Base-by-base conservation (phyloP, 2,113 vertebrate genomes). In the Lasiurus borealis region DNA sequence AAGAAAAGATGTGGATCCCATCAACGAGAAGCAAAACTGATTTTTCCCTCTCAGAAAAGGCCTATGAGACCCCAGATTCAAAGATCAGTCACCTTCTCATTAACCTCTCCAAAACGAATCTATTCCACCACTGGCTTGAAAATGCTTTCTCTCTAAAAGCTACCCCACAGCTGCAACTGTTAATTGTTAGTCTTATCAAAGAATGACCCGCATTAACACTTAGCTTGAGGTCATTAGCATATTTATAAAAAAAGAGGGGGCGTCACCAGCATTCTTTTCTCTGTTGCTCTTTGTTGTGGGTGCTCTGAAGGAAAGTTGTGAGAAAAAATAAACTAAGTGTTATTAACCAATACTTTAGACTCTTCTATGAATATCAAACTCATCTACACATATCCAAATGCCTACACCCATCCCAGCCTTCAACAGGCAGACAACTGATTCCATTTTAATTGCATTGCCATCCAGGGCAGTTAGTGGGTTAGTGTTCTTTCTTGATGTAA, bases 101-200 rank as follows among this genome's bases (percentile, higher is more conserved):
- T 98, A 98, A 98, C 98, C 98, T 98, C 98, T 98, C 97, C 97
- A 98, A 98, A 98, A 98, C 98, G 98, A 98, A 98, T 98, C 98
- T 97, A 97, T 98, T 98, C 97, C 97, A 98, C 93, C 78, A 92
- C 91, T 97, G 96, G 90, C 96, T 98, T 96, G 96, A 97, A 98
- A 98, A 98, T 86, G 64, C 97, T 98, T 98, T 98, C 94, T 96
- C 95, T 98, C 97, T 98, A 97, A 98, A 98, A 98, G 98, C 97
- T 97, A 97, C 97, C 96, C 97, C 8, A 82, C 90, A 97, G 97
- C 97, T 93, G 97, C 97, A 97, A 92, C 90, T 98, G 97, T 98
- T 98, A 98, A 98, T 98, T 98, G 98, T 98, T 98, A 98, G 98
- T 98, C 98, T 98, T 98, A 98, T 98, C 97, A 98, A 98, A 98